Percentiles rank a stretch among this genome's conserved stretches.
phyloP scores from a whole-genome alignment of 2,113 vertebrate species.

The Chloropsis cyanopogon region DNA sequence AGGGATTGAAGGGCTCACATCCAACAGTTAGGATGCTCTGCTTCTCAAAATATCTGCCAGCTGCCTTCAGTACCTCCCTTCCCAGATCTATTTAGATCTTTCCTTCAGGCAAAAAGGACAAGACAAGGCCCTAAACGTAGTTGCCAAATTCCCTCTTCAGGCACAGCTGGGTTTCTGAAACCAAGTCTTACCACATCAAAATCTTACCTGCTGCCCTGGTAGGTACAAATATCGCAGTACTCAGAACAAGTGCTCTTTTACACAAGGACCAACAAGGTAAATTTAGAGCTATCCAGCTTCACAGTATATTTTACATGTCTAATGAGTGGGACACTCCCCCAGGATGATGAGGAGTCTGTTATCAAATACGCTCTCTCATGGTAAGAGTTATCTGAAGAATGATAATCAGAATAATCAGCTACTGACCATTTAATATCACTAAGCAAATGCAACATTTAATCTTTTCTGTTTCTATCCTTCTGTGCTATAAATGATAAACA shows the following conservation, averaged over 20 bases:
- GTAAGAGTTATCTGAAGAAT: neutral
- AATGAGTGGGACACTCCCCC: neutral
- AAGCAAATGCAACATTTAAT: neutral
- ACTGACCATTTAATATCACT: neutral
- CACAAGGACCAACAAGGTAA: neutral
- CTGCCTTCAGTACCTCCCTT: neutral
- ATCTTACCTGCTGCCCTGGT: neutral
- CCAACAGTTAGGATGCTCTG: neutral
- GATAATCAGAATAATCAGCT: neutral
- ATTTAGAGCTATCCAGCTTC: neutral
- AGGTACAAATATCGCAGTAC: neutral
- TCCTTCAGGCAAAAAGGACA: neutral
- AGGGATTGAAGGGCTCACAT: neutral
- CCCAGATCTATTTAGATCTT: neutral
- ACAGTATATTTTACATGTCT: neutral
- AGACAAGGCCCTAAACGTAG: neutral
- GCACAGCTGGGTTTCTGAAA: neutral
- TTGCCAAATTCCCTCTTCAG: neutral
- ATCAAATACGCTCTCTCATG: neutral
- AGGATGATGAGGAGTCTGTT: neutral
- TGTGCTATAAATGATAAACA: neutral
- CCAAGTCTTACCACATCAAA: neutral
- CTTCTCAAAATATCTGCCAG: slow-evolving; percentile 30
- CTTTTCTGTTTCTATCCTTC: neutral
- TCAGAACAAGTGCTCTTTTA: neutral